These are phyloP conservation scores for Peromyscus eremicus DNA, from an alignment of 2,797 vertebrate species.

Conservation along the genomic window DNA sequence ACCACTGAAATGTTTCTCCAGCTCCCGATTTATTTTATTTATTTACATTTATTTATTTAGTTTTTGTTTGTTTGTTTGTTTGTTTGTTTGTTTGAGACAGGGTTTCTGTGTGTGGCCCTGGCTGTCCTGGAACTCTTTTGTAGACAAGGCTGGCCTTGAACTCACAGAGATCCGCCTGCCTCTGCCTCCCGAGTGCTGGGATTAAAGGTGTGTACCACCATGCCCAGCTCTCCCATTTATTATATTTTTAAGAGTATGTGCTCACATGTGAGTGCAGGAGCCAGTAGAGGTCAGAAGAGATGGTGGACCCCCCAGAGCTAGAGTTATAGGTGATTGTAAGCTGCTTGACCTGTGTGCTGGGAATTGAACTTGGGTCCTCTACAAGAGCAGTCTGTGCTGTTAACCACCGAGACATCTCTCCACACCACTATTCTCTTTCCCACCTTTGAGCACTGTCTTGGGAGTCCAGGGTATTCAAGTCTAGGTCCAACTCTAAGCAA, in stretches of 20 bases:
- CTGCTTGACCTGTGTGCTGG: not conserved
- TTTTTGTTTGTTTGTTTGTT: too few species aligned
- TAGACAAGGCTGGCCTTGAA: too few species aligned
- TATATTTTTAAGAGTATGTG: not conserved
- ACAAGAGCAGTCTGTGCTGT: not conserved
- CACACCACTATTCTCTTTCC: not conserved
- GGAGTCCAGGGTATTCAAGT: not conserved
- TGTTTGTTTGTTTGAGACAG: too few species aligned
- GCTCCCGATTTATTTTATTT: not conserved
- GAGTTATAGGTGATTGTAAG: not conserved
- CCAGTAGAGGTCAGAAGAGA: not conserved
- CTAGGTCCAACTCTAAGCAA: not conserved
- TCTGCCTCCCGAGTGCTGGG: too few species aligned
- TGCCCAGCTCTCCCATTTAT: not conserved
- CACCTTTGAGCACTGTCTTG: not conserved
- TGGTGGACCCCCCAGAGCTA: too few species aligned
- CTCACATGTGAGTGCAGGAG: not conserved
- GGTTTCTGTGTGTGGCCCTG: too few species aligned
- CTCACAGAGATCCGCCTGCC: too few species aligned
- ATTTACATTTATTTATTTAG: too few species aligned
- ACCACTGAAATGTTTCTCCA: not conserved
- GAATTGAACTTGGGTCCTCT: not conserved
- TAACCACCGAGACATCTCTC: not conserved
- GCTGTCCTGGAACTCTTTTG: too few species aligned
- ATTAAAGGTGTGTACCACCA: too few species aligned